A percentile compares a stretch with the other conserved stretches of the same genome.
Evolutionary conservation across 2,113 vertebrate species (phyloP).

Genomic region (Phylloscopus trochilus): DNA sequence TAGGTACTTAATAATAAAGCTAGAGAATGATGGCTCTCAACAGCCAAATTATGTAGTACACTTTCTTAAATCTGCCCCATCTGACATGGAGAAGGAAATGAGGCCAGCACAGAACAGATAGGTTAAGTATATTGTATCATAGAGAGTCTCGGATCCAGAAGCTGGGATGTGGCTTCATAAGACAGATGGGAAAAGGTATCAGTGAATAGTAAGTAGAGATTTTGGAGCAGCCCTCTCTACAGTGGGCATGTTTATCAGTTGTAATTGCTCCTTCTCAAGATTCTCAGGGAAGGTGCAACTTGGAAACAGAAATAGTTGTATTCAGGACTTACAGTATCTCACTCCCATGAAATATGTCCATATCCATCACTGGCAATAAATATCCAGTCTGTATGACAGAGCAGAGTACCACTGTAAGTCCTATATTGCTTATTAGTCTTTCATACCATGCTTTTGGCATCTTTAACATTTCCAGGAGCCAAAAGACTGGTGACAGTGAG

Average conservation of each 20-base stretch:
- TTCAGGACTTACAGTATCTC: neutral
- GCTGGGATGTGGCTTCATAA: neutral
- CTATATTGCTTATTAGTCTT: neutral
- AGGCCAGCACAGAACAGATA: neutral
- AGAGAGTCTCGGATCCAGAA: neutral
- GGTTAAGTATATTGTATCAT: neutral
- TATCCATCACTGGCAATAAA: neutral
- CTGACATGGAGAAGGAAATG: neutral
- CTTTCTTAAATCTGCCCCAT: neutral
- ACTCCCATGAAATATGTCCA: neutral
- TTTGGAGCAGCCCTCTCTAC: neutral
- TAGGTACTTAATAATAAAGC: neutral
- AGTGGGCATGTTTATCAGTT: rapidly evolving
- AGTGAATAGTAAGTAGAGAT: neutral
- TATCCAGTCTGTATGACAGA: neutral
- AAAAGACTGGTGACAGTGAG: neutral
- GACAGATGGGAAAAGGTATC: neutral
- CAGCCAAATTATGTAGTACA: neutral
- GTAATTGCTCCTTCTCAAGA: neutral
- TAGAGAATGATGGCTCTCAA: neutral
- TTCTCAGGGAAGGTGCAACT: neutral
- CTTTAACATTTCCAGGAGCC: neutral
- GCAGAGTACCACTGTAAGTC: neutral
- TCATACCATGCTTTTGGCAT: neutral
- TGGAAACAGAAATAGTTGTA: neutral